Percentiles rank a stretch among this genome's conserved stretches.
These are phyloP conservation scores for Oreotrochilus melanogaster DNA, from an alignment of 2,113 vertebrate genomes.

Conservation along the genomic window DNA sequence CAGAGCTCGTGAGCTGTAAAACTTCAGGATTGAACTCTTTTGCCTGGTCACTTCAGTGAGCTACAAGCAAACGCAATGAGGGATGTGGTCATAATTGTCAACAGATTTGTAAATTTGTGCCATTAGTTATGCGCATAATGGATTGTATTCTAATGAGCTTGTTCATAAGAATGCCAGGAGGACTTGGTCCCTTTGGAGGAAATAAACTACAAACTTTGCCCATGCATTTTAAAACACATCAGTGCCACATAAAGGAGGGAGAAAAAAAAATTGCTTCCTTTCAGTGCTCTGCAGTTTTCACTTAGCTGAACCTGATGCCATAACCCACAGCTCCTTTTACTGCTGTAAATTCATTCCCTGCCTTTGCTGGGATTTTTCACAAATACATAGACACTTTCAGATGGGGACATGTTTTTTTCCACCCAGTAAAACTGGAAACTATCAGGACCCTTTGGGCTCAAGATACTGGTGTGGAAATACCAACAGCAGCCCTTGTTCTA, in stretches of 20 bases:
- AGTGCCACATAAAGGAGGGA: background rate
- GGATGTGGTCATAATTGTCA: constrained; percentile 65
- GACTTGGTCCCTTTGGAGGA: constrained; percentile 50
- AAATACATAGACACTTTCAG: constrained; percentile 72
- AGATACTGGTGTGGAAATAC: constrained; percentile 61
- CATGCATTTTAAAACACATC: constrained; percentile 52
- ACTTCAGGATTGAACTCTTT: constrained; percentile 53
- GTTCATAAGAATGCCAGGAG: constrained; percentile 70
- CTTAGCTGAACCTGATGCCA: background rate
- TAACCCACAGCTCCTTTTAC: background rate
- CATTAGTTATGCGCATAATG: constrained; percentile 75
- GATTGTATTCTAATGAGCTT: constrained; percentile 71
- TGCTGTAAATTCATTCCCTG: constrained; percentile 26
- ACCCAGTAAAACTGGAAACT: constrained; percentile 78
- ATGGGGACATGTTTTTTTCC: constrained; percentile 53
- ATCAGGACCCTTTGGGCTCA: constrained; percentile 67
- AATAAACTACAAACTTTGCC: constrained; percentile 60
- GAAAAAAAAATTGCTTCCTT: background rate
- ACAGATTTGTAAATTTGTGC: constrained; percentile 72
- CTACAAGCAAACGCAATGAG: constrained; percentile 50
- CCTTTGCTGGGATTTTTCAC: constrained; percentile 72
- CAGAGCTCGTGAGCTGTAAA: constrained; percentile 52
- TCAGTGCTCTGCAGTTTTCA: background rate
- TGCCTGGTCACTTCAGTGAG: constrained; percentile 60
- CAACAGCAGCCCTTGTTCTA: constrained; percentile 77